Conservation (phyloP, 2,888 invertebrate genomes). For the Cryptus viduatorius region DNA sequence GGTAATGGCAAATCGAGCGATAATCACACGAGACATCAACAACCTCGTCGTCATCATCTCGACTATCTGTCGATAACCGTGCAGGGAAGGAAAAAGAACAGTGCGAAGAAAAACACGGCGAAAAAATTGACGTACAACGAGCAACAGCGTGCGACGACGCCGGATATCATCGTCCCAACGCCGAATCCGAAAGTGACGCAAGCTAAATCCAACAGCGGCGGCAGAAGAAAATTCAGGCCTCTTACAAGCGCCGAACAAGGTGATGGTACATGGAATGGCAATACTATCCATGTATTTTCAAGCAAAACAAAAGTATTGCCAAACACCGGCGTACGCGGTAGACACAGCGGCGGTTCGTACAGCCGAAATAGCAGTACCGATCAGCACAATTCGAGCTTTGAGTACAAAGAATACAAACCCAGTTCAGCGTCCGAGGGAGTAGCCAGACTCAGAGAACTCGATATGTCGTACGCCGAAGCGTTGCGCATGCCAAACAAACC, state of each 20-base stretch:
- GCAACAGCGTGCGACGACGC: constrained; percentile 66
- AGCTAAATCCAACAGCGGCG: constrained; percentile 85
- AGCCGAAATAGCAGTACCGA: constrained; percentile 76
- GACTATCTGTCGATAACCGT: constrained; percentile 90
- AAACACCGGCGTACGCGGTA: constrained; percentile 58
- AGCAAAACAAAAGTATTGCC: constrained; percentile 85
- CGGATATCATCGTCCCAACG: constrained; percentile 86
- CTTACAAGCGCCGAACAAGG: constrained; percentile 82
- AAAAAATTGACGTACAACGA: constrained; percentile 70
- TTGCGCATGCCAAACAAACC: constrained; percentile 89
- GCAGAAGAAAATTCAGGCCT: constrained; percentile 86
- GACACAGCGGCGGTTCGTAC: constrained; percentile 62
- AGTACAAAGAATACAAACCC: constrained; percentile 86
- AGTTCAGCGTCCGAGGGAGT: constrained; percentile 94
- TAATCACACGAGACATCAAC: constrained; percentile 67
- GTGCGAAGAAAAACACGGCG: constrained; percentile 87
- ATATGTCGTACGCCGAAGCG: constrained; percentile 94
- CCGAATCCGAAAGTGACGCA: constrained; percentile 89
- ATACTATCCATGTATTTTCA: constrained; percentile 89
- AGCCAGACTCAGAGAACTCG: constrained; percentile 92
- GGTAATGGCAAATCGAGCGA: constrained; percentile 61
- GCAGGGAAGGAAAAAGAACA: constrained; percentile 86
- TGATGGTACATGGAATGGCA: constrained; percentile 89
- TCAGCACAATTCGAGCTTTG: constrained; percentile 75
- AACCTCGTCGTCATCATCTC: constrained; percentile 88